Percentiles rank a stretch among this genome's conserved stretches.
phyloP scores from a whole-genome alignment of 2,888 invertebrate species.

The Aquatica leii region DNA sequence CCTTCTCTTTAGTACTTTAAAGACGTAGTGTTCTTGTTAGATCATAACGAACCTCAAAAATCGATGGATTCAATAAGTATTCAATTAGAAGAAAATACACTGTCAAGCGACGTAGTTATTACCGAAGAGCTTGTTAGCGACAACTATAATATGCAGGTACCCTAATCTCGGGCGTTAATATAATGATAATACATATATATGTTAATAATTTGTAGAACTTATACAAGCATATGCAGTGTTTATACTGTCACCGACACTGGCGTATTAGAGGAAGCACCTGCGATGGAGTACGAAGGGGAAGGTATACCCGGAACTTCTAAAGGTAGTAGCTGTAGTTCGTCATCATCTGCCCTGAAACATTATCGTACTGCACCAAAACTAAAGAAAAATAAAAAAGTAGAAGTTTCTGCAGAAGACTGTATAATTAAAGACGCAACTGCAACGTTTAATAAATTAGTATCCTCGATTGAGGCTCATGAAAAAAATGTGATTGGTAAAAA shows the following conservation, averaged over 20 bases:
- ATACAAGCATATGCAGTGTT: neutral
- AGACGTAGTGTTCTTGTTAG: neutral
- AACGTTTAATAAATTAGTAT: neutral
- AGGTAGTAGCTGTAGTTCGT: neutral
- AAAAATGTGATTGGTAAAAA: neutral
- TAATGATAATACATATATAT: neutral
- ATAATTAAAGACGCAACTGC: neutral
- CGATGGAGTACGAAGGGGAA: neutral
- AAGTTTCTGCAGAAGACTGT: neutral
- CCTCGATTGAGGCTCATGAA: neutral
- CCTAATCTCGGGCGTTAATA: neutral
- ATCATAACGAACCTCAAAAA: neutral
- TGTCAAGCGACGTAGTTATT: neutral
- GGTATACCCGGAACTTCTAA: neutral
- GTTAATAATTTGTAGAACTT: neutral
- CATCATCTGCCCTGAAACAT: neutral
- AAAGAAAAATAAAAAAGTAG: neutral
- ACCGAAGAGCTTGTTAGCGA: neutral
- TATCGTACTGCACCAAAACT: neutral
- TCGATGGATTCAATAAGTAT: neutral
- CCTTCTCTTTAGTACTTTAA: neutral
- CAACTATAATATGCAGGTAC: neutral
- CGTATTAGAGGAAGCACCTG: neutral
- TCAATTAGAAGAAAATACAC: neutral
- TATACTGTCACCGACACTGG: neutral